Base-by-base conservation (phyloP, 2,113 vertebrate species). In the Odontophorus gujanensis region DNA sequence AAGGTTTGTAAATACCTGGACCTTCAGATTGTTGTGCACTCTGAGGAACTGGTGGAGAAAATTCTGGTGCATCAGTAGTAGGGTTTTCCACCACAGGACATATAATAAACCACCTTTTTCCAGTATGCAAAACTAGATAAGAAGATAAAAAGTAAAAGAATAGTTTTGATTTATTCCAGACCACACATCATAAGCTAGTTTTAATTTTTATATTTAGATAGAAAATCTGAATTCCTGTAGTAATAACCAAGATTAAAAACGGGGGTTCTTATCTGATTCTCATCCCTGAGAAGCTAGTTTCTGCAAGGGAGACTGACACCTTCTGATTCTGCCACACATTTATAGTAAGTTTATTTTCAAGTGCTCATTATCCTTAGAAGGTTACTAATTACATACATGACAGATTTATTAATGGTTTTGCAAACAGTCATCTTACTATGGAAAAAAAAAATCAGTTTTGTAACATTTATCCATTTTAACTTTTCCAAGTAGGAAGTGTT, bases 31-130 rank as follows among this genome's bases (percentile, higher is more conserved):
- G 97, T 92, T 98, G 96, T 22, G 97, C 85, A 55, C 91, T 96
- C 69, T 94, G 95, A 95, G 97, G 96, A 69, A 96, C 95, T 0
- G 98, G 93, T 11, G 97, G 95, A 32, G 98, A 98, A 66, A 98
- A 43, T 57, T 98, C 73, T 6, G 96, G 87, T n/a, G 97, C 98
- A 81, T 98, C 98, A 16, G 97, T 86, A 38, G 97, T 79, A 16
- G 98, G 96, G 13, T 98, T 98, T 96, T 99, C 99, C 84, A 99
- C 98, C 90, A 99, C 99, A 1, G 99, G 99, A 90, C 99, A 99
- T 93, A 99, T 99, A 93, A 99, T 99, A 96, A 99, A 99, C 99
- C 99, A 99, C 57, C 99, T 98, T 97, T 99, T 99, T 21, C 99
- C 99, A 18, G 99, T 99, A 87, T 99, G 99, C 72, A 99, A 97